These are phyloP conservation scores for Sinocyclocheilus anshuiensis DNA, from an alignment of 2,113 vertebrate genomes.

Conservation along the genomic window DNA sequence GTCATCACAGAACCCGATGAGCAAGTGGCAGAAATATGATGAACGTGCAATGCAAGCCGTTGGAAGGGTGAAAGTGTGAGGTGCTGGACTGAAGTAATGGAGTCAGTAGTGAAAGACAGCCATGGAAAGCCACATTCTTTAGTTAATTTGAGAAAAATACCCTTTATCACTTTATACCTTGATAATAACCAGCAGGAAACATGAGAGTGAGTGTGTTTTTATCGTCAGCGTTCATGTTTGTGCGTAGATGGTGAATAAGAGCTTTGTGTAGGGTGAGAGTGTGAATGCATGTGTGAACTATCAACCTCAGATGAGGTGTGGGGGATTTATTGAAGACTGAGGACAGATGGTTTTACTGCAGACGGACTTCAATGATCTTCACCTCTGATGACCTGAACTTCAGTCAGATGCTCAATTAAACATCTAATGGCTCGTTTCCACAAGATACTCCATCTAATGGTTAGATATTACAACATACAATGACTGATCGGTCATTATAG, in stretches of 20 bases:
- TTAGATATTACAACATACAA: not conserved
- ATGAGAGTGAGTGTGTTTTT: conserved; percentile 10
- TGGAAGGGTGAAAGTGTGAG: not conserved
- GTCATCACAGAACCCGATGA: not conserved
- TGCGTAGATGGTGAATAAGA: not conserved
- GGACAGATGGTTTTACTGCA: conserved; percentile 6
- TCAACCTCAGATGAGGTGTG: not conserved
- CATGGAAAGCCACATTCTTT: not conserved
- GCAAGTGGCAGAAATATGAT: not conserved
- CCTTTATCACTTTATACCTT: conserved; percentile 40
- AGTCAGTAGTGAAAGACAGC: not conserved
- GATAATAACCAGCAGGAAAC: conserved; percentile 39
- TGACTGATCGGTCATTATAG: not conserved
- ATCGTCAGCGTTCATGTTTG: not conserved
- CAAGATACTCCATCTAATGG: not conserved
- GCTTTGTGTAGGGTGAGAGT: conserved; percentile 1
- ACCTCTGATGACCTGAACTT: not conserved
- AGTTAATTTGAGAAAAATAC: conserved; percentile 36
- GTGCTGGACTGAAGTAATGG: not conserved
- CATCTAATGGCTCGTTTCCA: not conserved
- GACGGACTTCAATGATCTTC: not conserved
- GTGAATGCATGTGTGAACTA: conserved; percentile 10
- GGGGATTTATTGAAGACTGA: conserved; percentile 32
- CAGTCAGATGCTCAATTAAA: not conserved
- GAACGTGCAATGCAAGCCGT: not conserved